Percentiles rank a stretch among this genome's conserved stretches.
Evolutionary conservation across 2,113 vertebrate genomes (phyloP).

Genomic region (Delphinapterus leucas): DNA sequence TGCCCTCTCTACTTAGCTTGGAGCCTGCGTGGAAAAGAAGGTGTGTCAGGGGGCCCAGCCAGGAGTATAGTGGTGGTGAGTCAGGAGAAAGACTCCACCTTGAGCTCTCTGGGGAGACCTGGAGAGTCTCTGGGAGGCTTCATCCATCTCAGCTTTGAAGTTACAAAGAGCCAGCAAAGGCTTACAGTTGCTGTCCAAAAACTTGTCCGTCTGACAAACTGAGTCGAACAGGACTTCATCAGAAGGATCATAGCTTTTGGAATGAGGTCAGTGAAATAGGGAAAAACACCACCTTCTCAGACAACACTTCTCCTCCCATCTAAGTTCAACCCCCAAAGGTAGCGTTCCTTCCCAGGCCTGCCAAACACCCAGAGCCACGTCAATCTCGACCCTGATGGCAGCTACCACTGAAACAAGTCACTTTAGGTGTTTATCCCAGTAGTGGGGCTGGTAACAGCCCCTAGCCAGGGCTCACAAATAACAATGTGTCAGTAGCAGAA

Average conservation of each 20-base stretch:
- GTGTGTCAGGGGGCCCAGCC: background rate
- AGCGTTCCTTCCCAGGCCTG: background rate
- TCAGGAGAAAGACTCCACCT: background rate
- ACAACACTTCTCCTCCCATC: background rate
- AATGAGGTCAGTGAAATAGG: background rate
- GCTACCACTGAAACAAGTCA: background rate
- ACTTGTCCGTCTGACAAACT: conserved; percentile 14
- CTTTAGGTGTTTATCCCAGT: background rate
- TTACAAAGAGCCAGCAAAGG: background rate
- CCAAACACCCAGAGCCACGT: background rate
- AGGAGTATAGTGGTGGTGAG: background rate
- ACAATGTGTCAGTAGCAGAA: background rate
- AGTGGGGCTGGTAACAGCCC: background rate
- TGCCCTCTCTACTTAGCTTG: background rate
- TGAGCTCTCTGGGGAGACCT: background rate
- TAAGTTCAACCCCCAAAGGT: background rate
- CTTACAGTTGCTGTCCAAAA: background rate
- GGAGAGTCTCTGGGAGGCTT: background rate
- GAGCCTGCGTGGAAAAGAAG: background rate
- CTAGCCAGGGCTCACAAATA: background rate
- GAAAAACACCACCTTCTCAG: conserved; percentile 1
- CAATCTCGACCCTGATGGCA: background rate
- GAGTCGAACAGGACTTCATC: conserved; percentile 1
- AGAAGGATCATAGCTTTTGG: conserved; percentile 11
- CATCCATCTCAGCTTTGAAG: background rate